Base-by-base conservation (phyloP, 2,797 vertebrate genomes). In the Pelochelys cantorii region DNA sequence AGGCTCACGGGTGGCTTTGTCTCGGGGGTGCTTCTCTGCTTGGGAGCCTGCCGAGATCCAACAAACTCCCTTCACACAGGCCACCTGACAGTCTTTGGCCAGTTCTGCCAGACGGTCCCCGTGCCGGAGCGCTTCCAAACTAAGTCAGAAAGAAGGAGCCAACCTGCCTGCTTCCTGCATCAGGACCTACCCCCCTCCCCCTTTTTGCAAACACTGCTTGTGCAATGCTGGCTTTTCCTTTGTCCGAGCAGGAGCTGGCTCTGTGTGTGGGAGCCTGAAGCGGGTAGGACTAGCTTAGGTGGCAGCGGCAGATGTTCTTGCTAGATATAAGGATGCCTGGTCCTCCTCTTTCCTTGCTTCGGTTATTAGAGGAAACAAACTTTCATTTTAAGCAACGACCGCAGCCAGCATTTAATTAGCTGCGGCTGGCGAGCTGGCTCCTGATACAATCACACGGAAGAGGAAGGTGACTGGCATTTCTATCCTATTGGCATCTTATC, bases 381-480 rank as follows among this genome's bases (percentile, higher is more conserved):
- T 95, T 92, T 11, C 29, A 20, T 20, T 68, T 34, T 56, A 78
- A 92, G 90, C 88, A 29, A 52, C 0, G n/a, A 31, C 52, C 59
- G 88, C 88, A 59, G 10, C 79, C 92, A 85, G 88, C 62, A 74
- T 87, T 89, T 94, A 85, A 93, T 90, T 75, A 85, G 90, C 92
- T 94, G 27, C 0, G 7, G n/a, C 88, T 93, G 92, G 79, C 54
- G 48, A 90, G 48, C 60, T 71, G 81, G 48, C 1, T 48, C 78
- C 54, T 5, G 87, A 37, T 62, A 74, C 52, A 74, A 84, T 65
- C 86, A 52, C 65, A 18, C 2, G 5, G 57, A 60, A 88, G 52
- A 90, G 92, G 83, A 82, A 27, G 52, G 90, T 23, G 88, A 83
- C 74, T 65, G 90, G 84, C 1, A 1, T 87, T 90, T 79, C 81